Evolutionary conservation across 2,113 vertebrate genomes (phyloP), one percentile per base, ranked within the genome.

Genomic region (Corythoichthys haematopterus): DNA sequence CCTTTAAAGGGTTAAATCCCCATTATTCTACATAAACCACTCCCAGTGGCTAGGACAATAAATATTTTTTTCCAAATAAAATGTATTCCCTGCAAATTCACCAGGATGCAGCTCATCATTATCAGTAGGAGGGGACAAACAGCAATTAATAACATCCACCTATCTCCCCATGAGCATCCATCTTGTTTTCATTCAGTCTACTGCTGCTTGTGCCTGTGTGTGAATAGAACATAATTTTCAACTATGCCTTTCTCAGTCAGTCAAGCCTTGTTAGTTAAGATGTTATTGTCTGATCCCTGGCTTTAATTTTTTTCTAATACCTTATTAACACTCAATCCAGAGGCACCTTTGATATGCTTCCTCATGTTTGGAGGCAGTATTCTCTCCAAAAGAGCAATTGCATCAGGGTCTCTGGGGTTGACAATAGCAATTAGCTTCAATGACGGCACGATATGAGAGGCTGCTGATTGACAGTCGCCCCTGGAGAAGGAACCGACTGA

Each of bases 71-170:
- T 82, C 66, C 86, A 94, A 95, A 94, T 92, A 93, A 94, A 95
- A 94, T 92, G 94, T 94, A 94, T 93, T 93, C 86, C 89, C 87
- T 88, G 78, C 88, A 94, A 93, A 93, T 94, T 92, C 93, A 90
- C 92, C 85, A 85, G 91, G 93, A 94, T 91, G 93, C 85, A 91
- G 91, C 87, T 87, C 90, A 91, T 93, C 91, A 92, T 93, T 94
- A 92, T 91, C 94, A 92, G 88, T 91, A 84, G 90, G 91, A 93
- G 87, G 88, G 87, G 93, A 94, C 93, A 91, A 92, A 89, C 89
- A 91, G 93, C 86, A 92, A 91, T 93, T 94, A 93, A 93, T 93
- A 94, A 91, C 75, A 78, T 89, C 90, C 91, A 89, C 91, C 88
- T 88, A 72, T 85, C 82, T 88, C 80, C 85, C 77, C 37, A 71